Evolutionary conservation across 2,888 invertebrate species (phyloP).

Genomic region (Tortrix viridana): DNA sequence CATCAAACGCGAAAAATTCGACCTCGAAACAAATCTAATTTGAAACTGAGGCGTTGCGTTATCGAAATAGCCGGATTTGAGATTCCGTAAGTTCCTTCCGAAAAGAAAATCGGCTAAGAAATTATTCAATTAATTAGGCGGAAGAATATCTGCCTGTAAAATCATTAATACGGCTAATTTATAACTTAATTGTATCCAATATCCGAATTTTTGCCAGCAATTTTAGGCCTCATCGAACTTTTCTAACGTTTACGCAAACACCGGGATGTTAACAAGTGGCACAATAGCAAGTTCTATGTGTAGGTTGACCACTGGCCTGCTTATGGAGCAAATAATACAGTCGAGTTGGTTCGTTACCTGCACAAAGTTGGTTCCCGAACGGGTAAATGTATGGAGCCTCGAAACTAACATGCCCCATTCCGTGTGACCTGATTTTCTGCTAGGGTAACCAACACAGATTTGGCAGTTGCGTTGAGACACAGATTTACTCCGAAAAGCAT

Average conservation of each 20-base stretch:
- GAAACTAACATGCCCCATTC: constrained; percentile 36
- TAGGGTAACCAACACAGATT: constrained; percentile 38
- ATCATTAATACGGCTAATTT: too few species aligned
- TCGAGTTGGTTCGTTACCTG: constrained; percentile 36
- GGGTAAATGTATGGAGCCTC: constrained; percentile 36
- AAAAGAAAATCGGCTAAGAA: constrained; percentile 50
- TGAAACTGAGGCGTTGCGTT: constrained; percentile 45
- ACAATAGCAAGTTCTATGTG: constrained; percentile 40
- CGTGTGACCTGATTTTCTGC: constrained; percentile 46
- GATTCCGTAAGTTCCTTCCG: constrained; percentile 43
- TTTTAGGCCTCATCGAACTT: constrained; percentile 33
- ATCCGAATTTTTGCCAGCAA: constrained; percentile 21
- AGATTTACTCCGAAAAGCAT: not conserved
- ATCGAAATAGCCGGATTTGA: constrained; percentile 47
- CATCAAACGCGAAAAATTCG: constrained; percentile 46
- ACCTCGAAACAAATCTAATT: constrained; percentile 47
- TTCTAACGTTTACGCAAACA: constrained; percentile 36
- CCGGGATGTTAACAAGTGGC: constrained; percentile 38
- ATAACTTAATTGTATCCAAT: not conserved
- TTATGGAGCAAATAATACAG: constrained; percentile 39
- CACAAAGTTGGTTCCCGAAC: constrained; percentile 19
- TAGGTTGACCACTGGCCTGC: constrained; percentile 31
- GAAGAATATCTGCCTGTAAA: constrained; percentile 1
- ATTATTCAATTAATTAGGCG: constrained; percentile 53
- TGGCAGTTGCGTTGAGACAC: too few species aligned